These are phyloP conservation scores for Cheumatopsyche charites DNA, from an alignment of 1,140 invertebrate species.

Conservation along the genomic window DNA sequence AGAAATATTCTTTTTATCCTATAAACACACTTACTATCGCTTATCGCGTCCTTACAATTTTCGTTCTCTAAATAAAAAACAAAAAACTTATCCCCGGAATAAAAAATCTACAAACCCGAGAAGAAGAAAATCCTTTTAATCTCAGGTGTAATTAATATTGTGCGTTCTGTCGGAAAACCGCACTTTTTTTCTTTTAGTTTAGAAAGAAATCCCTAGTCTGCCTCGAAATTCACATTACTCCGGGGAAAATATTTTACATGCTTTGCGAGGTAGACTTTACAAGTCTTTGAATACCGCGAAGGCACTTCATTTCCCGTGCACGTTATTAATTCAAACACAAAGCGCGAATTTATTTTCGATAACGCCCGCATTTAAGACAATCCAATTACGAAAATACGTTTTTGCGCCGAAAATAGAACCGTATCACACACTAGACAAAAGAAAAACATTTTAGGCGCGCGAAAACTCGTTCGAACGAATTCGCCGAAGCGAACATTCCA, in stretches of 20 bases:
- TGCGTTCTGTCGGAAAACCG: constrained; percentile 25
- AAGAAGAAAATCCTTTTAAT: constrained; percentile 6
- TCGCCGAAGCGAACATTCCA: too few species aligned
- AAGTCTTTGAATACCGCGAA: constrained; percentile 8
- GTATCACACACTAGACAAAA: too few species aligned
- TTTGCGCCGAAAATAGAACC: too few species aligned
- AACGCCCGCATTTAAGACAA: neutral
- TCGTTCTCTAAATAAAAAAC: neutral
- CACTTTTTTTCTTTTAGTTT: constrained; percentile 5
- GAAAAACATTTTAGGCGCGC: too few species aligned
- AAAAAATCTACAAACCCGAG: neutral
- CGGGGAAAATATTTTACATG: constrained; percentile 21
- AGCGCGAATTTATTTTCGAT: constrained; percentile 10
- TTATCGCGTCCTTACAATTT: neutral
- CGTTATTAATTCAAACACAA: constrained; percentile 3
- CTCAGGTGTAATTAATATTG: constrained; percentile 28
- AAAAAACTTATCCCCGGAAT: neutral
- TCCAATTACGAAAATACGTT: too few species aligned
- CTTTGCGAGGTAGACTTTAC: neutral
- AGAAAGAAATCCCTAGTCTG: neutral
- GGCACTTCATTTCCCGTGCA: constrained; percentile 17
- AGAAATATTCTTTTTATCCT: too few species aligned
- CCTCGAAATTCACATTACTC: constrained; percentile 6
- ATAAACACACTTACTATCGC: neutral
- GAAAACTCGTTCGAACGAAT: too few species aligned